Percentiles rank a stretch among this genome's conserved stretches.
These are phyloP conservation scores for Phymatocera aterrima DNA, from an alignment of 2,888 invertebrate genomes.

Conservation along the genomic window DNA sequence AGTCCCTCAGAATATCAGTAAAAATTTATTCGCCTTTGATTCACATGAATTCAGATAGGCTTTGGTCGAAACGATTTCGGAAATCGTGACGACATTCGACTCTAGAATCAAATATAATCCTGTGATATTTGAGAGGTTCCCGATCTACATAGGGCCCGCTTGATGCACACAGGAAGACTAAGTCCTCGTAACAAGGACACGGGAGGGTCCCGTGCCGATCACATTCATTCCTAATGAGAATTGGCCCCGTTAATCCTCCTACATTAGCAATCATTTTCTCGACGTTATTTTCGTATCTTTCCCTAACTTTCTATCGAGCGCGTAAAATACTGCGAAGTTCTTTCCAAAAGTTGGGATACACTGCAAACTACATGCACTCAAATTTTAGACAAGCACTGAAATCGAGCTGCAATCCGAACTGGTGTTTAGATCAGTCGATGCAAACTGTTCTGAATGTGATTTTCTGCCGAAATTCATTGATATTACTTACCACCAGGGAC, in stretches of 20 bases:
- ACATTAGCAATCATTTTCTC: conserved; percentile 52
- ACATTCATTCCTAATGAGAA: conserved; percentile 50
- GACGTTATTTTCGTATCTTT: not conserved
- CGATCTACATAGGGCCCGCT: conserved; percentile 52
- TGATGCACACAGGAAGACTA: conserved; percentile 66
- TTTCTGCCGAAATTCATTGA: too few relatives aligned
- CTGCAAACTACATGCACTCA: too few relatives aligned
- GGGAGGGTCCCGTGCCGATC: conserved; percentile 62
- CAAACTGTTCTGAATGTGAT: too few relatives aligned
- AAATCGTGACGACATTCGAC: not conserved
- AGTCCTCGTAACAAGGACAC: conserved; percentile 42
- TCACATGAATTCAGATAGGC: not conserved
- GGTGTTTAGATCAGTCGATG: too few relatives aligned
- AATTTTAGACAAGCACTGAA: too few relatives aligned
- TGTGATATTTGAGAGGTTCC: conserved; percentile 60
- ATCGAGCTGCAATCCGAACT: too few relatives aligned
- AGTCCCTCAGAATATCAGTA: not conserved
- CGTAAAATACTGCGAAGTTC: too few relatives aligned
- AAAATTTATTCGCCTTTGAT: not conserved
- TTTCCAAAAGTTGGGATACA: too few relatives aligned
- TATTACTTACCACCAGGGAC: too few relatives aligned
- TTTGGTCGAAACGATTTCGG: too few relatives aligned
- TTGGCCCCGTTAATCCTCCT: conserved; percentile 61
- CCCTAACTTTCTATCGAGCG: too few relatives aligned
- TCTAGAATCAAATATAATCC: conserved; percentile 45